Conservation (phyloP, 2,888 invertebrate species). For the Timema podura region DNA sequence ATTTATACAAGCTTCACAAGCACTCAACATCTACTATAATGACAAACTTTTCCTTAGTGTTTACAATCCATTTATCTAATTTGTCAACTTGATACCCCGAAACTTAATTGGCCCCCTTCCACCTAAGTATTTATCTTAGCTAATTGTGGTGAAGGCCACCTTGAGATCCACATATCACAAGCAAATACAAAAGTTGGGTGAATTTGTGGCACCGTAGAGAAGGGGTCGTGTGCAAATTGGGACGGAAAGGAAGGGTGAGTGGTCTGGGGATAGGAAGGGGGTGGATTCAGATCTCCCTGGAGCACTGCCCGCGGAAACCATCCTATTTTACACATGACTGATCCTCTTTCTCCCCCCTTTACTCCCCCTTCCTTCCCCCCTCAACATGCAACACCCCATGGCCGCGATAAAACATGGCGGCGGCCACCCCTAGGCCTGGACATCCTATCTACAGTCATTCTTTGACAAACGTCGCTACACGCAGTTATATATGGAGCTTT, state of each 20-base stretch:
- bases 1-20: too few relatives aligned
- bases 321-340: constrained; percentile 15
- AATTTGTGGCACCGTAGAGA: too few relatives aligned
- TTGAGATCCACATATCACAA: too few relatives aligned
- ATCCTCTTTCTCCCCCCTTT: background rate
- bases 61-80: too few relatives aligned
- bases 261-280: background rate
- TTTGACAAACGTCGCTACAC: constrained; percentile 9
- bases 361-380: background rate
- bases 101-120: too few relatives aligned
- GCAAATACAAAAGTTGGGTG: too few relatives aligned
- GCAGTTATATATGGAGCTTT: background rate
- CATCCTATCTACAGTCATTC: constrained; percentile 16
- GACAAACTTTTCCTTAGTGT: too few relatives aligned
- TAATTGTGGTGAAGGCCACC: too few relatives aligned
- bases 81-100: too few relatives aligned
- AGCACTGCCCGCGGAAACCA: constrained; percentile 16
- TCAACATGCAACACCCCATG: background rate
- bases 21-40: too few relatives aligned
- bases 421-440: background rate
- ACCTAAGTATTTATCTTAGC: too few relatives aligned
- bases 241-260: background rate
- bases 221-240: too few relatives aligned
- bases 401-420: constrained; percentile 12
- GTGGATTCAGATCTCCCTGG: constrained; percentile 6